Percentiles rank a stretch among this genome's conserved stretches.
Conservation (phyloP, 2,113 vertebrate genomes). For the Phodopus roborovskii region DNA sequence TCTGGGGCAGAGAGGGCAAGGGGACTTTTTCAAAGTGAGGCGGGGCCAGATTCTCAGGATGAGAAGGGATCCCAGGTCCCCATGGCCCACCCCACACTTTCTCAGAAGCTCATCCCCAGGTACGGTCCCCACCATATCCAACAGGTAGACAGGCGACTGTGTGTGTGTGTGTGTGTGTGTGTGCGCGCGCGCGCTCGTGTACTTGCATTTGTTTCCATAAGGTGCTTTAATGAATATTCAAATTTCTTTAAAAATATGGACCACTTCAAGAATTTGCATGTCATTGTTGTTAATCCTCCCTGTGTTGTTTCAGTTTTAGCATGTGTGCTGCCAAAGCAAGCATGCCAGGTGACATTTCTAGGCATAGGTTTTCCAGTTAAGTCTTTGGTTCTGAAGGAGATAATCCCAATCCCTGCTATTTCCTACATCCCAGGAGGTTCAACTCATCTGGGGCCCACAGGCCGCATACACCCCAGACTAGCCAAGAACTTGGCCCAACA, state of each 20-base stretch:
- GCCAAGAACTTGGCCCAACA: not conserved
- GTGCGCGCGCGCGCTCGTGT: too few relatives aligned
- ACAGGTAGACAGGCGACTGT: not conserved
- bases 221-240: not conserved
- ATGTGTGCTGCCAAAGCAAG: not conserved
- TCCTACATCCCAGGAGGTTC: not conserved
- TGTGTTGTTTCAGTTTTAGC: not conserved
- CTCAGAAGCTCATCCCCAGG: not conserved
- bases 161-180: not conserved
- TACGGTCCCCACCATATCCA: not conserved
- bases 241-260: not conserved
- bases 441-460: not conserved
- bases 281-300: too few relatives aligned
- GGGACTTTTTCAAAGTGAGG: not conserved
- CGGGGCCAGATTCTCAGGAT: not conserved
- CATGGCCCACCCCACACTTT: not conserved
- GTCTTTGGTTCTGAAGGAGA: not conserved
- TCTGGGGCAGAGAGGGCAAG: not conserved
- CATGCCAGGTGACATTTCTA: not conserved
- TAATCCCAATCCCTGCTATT: too few relatives aligned
- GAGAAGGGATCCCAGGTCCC: not conserved
- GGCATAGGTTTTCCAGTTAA: not conserved
- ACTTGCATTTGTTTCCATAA: not conserved
- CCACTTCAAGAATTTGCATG: not conserved
- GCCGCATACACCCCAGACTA: not conserved